Base-by-base conservation (phyloP, 2,888 invertebrate genomes). In the Invenusta paracnida region DNA sequence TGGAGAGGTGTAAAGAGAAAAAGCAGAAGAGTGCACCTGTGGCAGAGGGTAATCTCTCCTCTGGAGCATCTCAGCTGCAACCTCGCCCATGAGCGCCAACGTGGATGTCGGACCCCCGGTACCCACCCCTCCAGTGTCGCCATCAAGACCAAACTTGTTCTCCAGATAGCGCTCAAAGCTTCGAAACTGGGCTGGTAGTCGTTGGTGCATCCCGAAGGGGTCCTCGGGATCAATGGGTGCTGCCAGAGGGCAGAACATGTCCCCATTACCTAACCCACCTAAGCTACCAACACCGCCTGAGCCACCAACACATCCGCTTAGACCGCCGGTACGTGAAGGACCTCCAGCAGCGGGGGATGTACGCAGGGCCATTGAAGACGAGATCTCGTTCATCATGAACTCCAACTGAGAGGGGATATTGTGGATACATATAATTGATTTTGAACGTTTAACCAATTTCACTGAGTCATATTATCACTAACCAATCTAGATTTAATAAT, bases 141-240 rank as follows among this genome's bases (percentile, higher is more conserved):
- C 73, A 23, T 73, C 73, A 5, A 73, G 73, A 5, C 73, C 73
- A 23, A 73, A 73, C 73, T 73, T 73, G 73, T 73, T 25, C 73
- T 73, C 73, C 23, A 73, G 73, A 23, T 73, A 73, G 73, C 73
- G 73, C 73, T 73, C 73, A 23, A 73, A 73, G 25, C 73, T 73
- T 2, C 73, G 73, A 23, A 73, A 73, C 27, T 73, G 73, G 17
- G 73, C 73, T 2, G 73, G 73, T 5, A 73, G 73, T 5, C 73
- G 73, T 23, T 73, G 73, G 25, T 73, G 73, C 73, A 73, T 73
- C 11, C 73, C 73, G 23, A 73, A 73, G 23, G 73, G 73, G 73
- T 73, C 73, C 73, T 73, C 73, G 17, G 73, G 73, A 23, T 73
- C 27, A 5, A 73, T 23, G 2, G 73, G 73, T 2, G 73, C 73